These are phyloP conservation scores for Microtus richardsoni DNA, from an alignment of 2,113 vertebrate genomes.

Conservation along the genomic window DNA sequence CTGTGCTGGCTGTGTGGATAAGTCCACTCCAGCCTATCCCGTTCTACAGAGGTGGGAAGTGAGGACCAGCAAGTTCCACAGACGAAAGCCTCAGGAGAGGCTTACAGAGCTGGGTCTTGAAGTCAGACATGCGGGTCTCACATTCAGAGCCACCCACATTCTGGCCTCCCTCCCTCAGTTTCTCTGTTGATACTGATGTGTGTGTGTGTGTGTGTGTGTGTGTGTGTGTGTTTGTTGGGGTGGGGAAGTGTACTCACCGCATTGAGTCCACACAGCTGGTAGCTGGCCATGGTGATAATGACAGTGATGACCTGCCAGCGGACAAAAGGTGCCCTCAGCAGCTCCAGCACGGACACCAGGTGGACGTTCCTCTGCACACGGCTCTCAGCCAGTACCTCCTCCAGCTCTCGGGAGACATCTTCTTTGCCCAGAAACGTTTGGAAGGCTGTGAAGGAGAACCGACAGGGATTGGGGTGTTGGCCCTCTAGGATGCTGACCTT, in stretches of 20 bases:
- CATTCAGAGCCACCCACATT: fast-evolving
- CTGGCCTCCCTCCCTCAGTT: fast-evolving
- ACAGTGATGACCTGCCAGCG: conserved; percentile 94
- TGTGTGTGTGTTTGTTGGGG: too few relatives aligned
- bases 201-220: too few relatives aligned
- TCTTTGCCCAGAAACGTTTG: conserved; percentile 92
- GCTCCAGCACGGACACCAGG: conserved; percentile 86
- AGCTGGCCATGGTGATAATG: conserved; percentile 93
- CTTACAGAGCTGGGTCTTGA: not conserved
- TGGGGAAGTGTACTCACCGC: conserved; percentile 89
- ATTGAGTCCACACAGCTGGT: conserved; percentile 97
- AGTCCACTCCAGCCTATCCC: not conserved
- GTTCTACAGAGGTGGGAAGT: not conserved
- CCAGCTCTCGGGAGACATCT: conserved; percentile 91
- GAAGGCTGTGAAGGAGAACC: conserved; percentile 88
- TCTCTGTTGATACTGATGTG: not conserved
- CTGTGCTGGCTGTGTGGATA: not conserved
- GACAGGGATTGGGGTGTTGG: not conserved
- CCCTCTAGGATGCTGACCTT: not conserved
- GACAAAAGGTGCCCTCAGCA: conserved; percentile 86
- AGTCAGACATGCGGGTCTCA: fast-evolving
- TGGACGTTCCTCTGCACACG: conserved; percentile 86
- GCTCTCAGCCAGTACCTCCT: conserved; percentile 91
- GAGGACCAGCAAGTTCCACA: not conserved
- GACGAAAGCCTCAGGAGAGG: not conserved